Base-by-base conservation (phyloP, 2,797 vertebrate genomes). In the Acrocephalus scirpaceus region DNA sequence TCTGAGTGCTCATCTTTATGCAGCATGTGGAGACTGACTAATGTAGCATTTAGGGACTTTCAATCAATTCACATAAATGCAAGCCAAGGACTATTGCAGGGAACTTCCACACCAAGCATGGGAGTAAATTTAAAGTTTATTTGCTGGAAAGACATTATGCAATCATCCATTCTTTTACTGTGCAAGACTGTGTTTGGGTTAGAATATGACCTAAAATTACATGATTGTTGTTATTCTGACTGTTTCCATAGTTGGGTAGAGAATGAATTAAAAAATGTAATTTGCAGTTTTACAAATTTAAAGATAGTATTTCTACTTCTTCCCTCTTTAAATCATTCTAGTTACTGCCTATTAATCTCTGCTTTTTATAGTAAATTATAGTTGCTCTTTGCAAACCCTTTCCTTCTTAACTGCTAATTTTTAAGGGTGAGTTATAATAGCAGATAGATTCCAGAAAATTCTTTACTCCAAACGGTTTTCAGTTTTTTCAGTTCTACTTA, bases 321-420 rank as follows among this genome's bases (percentile, higher is more conserved):
- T 18, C 23, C 11, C 23, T 79, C n/a, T 85, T 92, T 77, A 73
- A 67, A 56, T 62, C 44, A 27, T 76, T 86, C 48, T 48, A 44
- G 32, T 76, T 84, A 54, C 38, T 88, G 42, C 20, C 42, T 90
- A 44, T 20, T 90, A 96, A 85, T 92, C 74, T 95, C 36, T 56
- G 42, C 57, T 92, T 92, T 88, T 89, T 58, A 73, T 29, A 71
- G 14, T 47, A 69, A 74, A 73, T 61, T 47, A 22, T 58, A 93
- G 87, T 88, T 90, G 10, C 53, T 77, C 38, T 90, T 82, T 90
- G 61, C 61, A 94, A 95, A 95, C 48, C 16, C 21, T 92, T 92
- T 72, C 48, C 36, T 70, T 94, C 57, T 93, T 82, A 85, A 54
- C 53, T 67, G 26, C 22, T 85, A 14, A 23, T 88, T 93, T 92